phyloP scores from a whole-genome alignment of 2,113 vertebrate species.

The Capra hircus region DNA sequence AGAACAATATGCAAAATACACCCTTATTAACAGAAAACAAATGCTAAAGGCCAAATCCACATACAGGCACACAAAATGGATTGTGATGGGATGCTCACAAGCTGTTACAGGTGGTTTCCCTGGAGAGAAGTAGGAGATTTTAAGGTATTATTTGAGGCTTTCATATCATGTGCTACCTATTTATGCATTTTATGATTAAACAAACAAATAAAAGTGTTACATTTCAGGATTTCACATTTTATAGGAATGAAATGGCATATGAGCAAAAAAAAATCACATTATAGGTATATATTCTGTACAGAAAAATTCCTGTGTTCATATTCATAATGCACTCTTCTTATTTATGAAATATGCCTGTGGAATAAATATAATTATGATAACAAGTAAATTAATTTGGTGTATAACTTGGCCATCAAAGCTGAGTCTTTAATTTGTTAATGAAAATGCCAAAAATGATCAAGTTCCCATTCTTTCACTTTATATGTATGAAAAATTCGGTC shows the following conservation, averaged over 20 bases:
- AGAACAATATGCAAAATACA: background rate
- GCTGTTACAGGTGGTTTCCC: background rate
- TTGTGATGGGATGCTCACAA: background rate
- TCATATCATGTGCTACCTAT: background rate
- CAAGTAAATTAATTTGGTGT: background rate
- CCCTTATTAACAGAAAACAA: background rate
- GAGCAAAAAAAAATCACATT: background rate
- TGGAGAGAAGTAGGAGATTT: background rate
- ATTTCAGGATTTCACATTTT: background rate
- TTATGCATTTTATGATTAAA: background rate
- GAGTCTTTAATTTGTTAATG: background rate
- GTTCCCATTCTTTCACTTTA: background rate
- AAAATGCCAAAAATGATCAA: conserved; percentile 21
- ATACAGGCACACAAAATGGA: background rate
- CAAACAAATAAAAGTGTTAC: background rate
- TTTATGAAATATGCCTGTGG: background rate
- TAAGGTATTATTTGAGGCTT: background rate
- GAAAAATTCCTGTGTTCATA: background rate
- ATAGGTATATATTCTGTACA: background rate
- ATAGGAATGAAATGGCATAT: background rate
- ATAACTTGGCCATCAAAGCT: background rate
- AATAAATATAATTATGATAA: conserved; percentile 2
- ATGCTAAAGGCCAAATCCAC: background rate
- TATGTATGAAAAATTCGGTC: background rate
- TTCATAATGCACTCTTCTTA: background rate